Base-by-base conservation (phyloP, 2,888 invertebrate genomes). In the Lasius platythorax region DNA sequence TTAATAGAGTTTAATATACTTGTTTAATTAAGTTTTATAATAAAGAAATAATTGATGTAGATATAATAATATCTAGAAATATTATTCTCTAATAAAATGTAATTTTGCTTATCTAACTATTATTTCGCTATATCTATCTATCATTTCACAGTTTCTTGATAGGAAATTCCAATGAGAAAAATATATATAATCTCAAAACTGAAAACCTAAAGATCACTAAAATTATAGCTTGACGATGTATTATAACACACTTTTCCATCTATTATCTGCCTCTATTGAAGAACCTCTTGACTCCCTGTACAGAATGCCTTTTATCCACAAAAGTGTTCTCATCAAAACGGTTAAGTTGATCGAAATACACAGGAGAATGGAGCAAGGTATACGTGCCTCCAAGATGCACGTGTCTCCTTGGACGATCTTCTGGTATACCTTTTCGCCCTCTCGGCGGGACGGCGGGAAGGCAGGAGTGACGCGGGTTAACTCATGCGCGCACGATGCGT, bases 401-500 rank as follows among this genome's bases (percentile, higher is more conserved):
- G 72, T 61, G 72, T 79, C 43, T 58, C 23, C 3, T 12, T 56
- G 67, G 76, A 53, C 23, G 43, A 58, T 70, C 43, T 23, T 33
- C 58, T 43, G 43, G 30, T n/a, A 9, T 58, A 70, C 43, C 72
- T 79, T 79, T 58, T 61, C 79, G 43, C 33, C 28, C 33, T 79
- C 72, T 72, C 72, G 33, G 40, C 68, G 23, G 67, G 76, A 70
- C 58, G 30, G 40, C 30, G 37, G 58, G 46, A 30, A 67, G 53
- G 53, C 43, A 50, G 23, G n/a, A 50, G 68, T 43, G 40, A 74
- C 37, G 73, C 78, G 75, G 78, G 79, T 81, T 83, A 83, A 82
- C 67, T 82, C 81, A 85, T 84, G 79, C 83, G 82, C 70, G 66
- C 53, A 53, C 53, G 53, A 53, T 53, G 53, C 53, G 61, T 82